Base-by-base conservation (phyloP, 2,113 vertebrate genomes). In the Entelurus aequoreus region DNA sequence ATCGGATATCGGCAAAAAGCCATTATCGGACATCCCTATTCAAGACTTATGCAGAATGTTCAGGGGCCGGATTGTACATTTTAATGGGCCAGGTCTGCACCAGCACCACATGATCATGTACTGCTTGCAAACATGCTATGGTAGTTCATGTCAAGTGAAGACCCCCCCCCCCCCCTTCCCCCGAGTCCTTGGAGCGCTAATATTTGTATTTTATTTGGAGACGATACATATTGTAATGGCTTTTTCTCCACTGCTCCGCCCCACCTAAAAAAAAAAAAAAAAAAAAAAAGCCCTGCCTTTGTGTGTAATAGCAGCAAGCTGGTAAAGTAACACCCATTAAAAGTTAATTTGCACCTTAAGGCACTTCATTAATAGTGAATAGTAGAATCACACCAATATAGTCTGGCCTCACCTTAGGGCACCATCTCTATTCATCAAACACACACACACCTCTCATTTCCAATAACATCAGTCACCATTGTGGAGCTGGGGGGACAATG, bases 261-360 rank as follows among this genome's bases (percentile, higher is more conserved):
- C 38, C 37, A 10, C 19, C 36, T 38, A 5, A 88, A 89, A 90
- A 74, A 80, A 81, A 78, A 83, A 85, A 90, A 82, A 51, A 71
- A 60, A 77, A 36, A 28, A 28, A 28, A 28, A 28, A 28, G 28
- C 28, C 1, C 28, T 16, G 60, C 65, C 83, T 79, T 85, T 84
- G 87, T 72, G 66, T 87, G 87, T 87, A 85, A 74, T 88, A 88
- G 85, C 86, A 84, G 86, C 51, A 59, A 81, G 89, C 87, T 87
- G 60, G 86, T 89, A 92, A 94, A 94, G 91, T 94, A 94, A 95
- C 94, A 96, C 94, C 95, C 94, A 96, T 97, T 97, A 98, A 93
- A 94, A 93, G 81, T 86, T 92, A 91, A 95, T 98, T 98, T 94
- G 92, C 95, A 97, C 94, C 94, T 94, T 81, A 87, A 94, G 94